A percentile compares a stretch with the other conserved stretches of the same genome.
These are phyloP conservation scores for Octomys mimax DNA, from an alignment of 2,797 vertebrate genomes.

Conservation along the genomic window DNA sequence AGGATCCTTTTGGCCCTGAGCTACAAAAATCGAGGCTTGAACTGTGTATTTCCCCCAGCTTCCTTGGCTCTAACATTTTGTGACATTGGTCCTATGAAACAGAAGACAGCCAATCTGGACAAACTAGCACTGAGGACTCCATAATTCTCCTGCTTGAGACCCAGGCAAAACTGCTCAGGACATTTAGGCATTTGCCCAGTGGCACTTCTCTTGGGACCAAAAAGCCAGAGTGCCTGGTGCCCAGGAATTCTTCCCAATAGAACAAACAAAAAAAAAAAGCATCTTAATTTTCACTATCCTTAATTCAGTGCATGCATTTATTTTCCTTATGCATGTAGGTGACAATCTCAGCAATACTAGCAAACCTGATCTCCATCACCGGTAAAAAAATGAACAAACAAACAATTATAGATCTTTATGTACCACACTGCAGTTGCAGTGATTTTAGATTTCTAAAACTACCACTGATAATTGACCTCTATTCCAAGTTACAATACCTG, in stretches of 20 bases:
- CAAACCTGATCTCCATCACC: neutral
- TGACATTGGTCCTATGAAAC: neutral
- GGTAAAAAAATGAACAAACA: neutral
- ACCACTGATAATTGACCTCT: neutral
- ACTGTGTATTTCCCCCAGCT: neutral
- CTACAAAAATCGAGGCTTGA: neutral
- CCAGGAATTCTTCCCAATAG: neutral
- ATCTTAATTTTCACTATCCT: neutral
- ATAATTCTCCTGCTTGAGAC: neutral
- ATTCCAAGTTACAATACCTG: neutral
- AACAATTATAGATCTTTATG: neutral
- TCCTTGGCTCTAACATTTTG: neutral
- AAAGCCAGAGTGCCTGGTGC: too few relatives aligned
- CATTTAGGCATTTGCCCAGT: neutral
- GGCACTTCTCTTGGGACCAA: neutral
- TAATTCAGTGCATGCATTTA: neutral
- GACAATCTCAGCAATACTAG: neutral
- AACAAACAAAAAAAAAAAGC: neutral
- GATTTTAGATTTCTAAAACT: neutral
- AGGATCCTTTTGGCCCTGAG: neutral
- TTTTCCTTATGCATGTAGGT: neutral
- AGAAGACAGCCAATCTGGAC: neutral
- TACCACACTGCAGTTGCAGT: neutral
- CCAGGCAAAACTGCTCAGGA: neutral
- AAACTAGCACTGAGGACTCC: accelerated